Evolutionary conservation across 2,888 invertebrate species (phyloP), one percentile per base, ranked within the genome.

Genomic region (Caenorhabditis parvicauda): DNA sequence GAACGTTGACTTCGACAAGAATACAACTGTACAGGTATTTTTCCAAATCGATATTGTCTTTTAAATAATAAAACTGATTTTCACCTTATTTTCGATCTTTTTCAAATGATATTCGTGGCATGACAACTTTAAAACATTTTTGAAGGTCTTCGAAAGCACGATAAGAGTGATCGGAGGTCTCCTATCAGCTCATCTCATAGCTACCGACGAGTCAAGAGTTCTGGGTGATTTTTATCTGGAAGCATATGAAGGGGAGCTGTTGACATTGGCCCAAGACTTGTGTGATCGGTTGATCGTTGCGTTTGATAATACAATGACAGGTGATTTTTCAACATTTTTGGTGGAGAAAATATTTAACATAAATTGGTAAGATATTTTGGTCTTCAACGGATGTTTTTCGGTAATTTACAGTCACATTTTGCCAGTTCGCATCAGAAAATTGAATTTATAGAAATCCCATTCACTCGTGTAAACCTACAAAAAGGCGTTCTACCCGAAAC

Each of bases 21-120:
- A 86, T 69, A 85, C 83, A 50, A 86, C 86, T 21, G 86, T 87
- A 12, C 87, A 87, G 81, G 87, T 87, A 3, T 87, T 87, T 82
- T n/a, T n/a, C n/a, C n/a, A n/a, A n/a, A n/a, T n/a, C n/a, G n/a
- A n/a, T n/a, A n/a, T n/a, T n/a, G n/a, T n/a, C n/a, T n/a, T n/a
- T n/a, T n/a, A n/a, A n/a, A n/a, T n/a, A n/a, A n/a, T n/a, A n/a
- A n/a, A n/a, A n/a, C n/a, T 86, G 1, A 87, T 86, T 47, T 87
- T 87, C 47, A 83, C 86, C 86, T 86, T 70, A 59, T 52, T 45
- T 54, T 43, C 1, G 17, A 5, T 21, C 37, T 4, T 17, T 44
- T 6, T 29, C 28, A 2, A 12, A 47, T 29, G 22, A 47, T 9
- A 14, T 37, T 38, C 14, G 25, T 47, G 35, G 37, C 14, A 14